Base-by-base conservation (phyloP, 2,113 vertebrate species). In the Hemiscyllium ocellatum region DNA sequence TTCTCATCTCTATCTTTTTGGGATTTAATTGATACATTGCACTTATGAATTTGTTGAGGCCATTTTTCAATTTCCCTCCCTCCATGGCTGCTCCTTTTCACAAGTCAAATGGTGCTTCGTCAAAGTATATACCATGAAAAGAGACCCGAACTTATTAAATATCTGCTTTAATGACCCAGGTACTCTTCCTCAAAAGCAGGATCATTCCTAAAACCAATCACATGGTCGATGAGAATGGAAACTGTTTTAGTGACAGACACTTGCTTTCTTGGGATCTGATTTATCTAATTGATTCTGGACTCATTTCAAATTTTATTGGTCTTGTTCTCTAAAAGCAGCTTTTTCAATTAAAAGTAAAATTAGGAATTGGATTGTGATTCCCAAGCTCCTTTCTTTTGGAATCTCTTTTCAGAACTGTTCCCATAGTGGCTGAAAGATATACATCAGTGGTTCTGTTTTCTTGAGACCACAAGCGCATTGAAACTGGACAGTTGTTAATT, bases 401-500 rank as follows among this genome's bases (percentile, higher is more conserved):
- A n/a, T 66, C 89, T 93, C 66, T 37, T 37, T 72, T 47, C 69
- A 72, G 47, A 72, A 29, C 69, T 50, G 47, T 95, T 72, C 52
- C 94, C 42, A 95, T 72, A 50, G 94, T 19, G 50, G 52, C 24
- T 72, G 69, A 26, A 95, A 72, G 24, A 95, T 17, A 17, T 72
- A 24, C 68, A 52, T 42, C 19, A 20, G 15, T 26, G 69, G 47
- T 95, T 76, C 42, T 95, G 94, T 95, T 95, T 94, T 76, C 94
- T 52, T 29, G 22, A 50, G 94, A 72, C 94, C 69, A 95, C 94
- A 72, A 76, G 6, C 33, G 47, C 94, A 95, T 33, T 95, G 94
- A 95, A 95, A 95, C 93, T 95, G 42, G 24, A 68, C 91, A 95
- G 68, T 95, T 72, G 69, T 72, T 29, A 95, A 95, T 50, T 42